Evolutionary conservation across 2,113 vertebrate species (phyloP).

Genomic region (Zosterops pallidus): DNA sequence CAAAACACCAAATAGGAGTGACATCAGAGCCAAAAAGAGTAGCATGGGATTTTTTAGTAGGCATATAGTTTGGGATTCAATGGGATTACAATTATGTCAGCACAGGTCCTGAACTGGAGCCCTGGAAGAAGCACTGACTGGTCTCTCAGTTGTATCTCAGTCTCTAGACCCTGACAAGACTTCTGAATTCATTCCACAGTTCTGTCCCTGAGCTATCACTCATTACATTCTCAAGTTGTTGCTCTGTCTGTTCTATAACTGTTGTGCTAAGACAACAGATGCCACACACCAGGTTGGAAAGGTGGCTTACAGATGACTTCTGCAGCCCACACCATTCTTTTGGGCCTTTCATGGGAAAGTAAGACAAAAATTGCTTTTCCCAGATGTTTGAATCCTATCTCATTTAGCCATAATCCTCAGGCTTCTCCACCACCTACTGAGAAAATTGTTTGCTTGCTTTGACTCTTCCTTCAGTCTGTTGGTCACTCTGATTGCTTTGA

Average conservation of each 20-base stretch:
- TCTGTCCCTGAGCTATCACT: neutral
- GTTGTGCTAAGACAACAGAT: neutral
- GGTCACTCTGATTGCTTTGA: neutral
- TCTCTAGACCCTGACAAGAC: neutral
- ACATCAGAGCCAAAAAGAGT: neutral
- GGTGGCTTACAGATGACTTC: neutral
- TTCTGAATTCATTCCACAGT: neutral
- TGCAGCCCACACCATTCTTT: neutral
- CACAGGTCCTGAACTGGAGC: neutral
- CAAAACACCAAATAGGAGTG: neutral
- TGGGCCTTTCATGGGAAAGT: neutral
- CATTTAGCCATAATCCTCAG: neutral
- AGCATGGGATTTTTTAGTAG: neutral
- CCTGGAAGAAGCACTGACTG: neutral
- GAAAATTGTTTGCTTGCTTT: neutral
- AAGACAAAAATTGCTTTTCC: neutral
- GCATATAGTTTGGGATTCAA: neutral
- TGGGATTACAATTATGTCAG: neutral
- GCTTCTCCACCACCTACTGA: neutral
- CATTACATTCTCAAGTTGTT: neutral
- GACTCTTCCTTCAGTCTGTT: neutral
- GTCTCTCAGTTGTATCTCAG: neutral
- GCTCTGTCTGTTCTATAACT: neutral
- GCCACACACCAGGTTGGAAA: neutral
- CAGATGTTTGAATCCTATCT: neutral